Base-by-base conservation (phyloP, 2,888 invertebrate genomes). In the Sminthurinus aureus region DNA sequence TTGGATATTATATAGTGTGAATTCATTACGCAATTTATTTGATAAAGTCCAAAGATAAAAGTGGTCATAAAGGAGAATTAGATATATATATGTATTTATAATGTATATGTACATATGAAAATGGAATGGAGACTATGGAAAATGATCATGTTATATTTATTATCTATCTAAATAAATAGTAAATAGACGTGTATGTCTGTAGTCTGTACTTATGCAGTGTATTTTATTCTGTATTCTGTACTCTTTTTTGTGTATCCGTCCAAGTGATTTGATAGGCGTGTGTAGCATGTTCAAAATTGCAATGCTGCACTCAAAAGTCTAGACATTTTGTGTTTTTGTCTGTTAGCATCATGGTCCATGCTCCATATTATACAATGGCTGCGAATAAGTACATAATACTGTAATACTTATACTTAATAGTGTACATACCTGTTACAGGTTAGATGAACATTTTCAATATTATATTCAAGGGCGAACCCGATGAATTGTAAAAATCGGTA, bases 291-390 rank as follows among this genome's bases (percentile, higher is more conserved):
- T 58, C 58, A 18, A 71, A 71, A 71, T 24, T 71, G 71, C 71
- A 71, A 71, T 24, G 71, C 24, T 71, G 71, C 71, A 71, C 67
- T 69, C 58, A 9, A 69, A 71, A 24, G 71, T 71, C 71, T 71
- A 71, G 71, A 71, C 71, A 71, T 71, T 71, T 26, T 18, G 58
- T 58, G 58, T 38, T 38, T 38, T 38, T 38, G 38, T 38, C 38
- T 38, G 38, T 38, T 38, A 38, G 38, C 38, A 38, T 38, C 38
- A 38, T 38, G 38, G 6, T 38, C 38, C 38, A 38, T 71, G 71
- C 71, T 71, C 71, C 24, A 71, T 26, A 71, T 71, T 71, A 26
- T 13, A 15, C 71, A 18, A 13, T 58, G 2, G 13, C 58, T 9
- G 58, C 18, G 9, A 58, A 58, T 58, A 58, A 2, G 18, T 58